A percentile compares a stretch with the other conserved stretches of the same genome.
phyloP scores from a whole-genome alignment of 2,888 invertebrate species.

The Alentia gelatinosa region DNA sequence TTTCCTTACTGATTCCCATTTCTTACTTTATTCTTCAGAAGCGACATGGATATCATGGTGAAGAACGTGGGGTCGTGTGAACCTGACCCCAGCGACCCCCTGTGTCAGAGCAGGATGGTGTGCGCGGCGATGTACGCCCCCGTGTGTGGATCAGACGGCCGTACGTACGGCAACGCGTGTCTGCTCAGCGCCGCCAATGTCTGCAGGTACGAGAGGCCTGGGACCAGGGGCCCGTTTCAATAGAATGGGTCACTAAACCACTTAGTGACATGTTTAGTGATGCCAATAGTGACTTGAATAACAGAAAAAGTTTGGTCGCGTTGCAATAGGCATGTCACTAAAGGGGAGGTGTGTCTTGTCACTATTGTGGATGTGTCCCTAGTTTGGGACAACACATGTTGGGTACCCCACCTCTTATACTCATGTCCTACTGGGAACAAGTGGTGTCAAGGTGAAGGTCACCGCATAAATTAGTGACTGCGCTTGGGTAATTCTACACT shows the following conservation, averaged over 20 bases:
- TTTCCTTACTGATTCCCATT: too few relatives aligned
- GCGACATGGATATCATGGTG: background rate
- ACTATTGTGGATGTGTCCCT: background rate
- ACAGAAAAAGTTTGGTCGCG: background rate
- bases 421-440: too few relatives aligned
- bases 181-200: background rate
- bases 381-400: background rate
- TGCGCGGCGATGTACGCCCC: slow-evolving; percentile 34
- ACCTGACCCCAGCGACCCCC: slow-evolving; percentile 13
- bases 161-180: slow-evolving; percentile 24
- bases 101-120: slow-evolving; percentile 23
- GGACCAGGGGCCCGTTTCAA: background rate
- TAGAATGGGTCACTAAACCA: background rate
- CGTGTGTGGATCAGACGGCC: background rate
- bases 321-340: background rate
- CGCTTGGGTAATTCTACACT: too few relatives aligned
- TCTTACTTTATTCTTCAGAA: background rate
- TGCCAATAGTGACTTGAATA: background rate
- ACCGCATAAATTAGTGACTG: too few relatives aligned
- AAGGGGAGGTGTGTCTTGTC: background rate
- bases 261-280: background rate
- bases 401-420: too few relatives aligned
- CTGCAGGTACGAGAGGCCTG: background rate
- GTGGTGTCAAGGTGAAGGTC: too few relatives aligned
- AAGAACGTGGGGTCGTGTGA: background rate